Conservation (phyloP, 2,113 vertebrate species). For the Hippotragus niger region DNA sequence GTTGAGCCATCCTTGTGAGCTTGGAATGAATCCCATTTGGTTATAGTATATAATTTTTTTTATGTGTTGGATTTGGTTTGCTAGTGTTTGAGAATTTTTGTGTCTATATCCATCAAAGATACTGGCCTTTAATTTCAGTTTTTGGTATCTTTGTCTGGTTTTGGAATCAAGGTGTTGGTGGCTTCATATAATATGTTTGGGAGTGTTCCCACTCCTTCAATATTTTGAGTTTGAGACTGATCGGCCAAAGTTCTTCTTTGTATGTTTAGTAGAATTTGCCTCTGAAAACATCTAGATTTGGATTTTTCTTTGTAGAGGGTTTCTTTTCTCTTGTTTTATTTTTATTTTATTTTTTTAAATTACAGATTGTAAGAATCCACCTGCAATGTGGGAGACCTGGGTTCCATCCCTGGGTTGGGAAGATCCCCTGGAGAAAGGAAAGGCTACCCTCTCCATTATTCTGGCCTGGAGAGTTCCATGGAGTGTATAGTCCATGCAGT, state of each 20-base stretch:
- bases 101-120: not conserved
- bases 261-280: not conserved
- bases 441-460: no score
- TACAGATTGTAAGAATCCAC: not conserved
- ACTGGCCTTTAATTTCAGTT: not conserved
- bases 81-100: not conserved
- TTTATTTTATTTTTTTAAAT: not conserved
- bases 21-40: not conserved
- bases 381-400: no score
- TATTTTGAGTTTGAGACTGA: not conserved
- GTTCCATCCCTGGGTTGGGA: no score
- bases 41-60: not conserved
- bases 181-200: not conserved
- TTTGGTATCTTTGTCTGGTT: not conserved
- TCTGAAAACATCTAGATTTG: not conserved
- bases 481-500: no score
- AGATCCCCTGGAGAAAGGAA: no score
- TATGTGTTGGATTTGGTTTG: not conserved
- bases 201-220: not conserved
- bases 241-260: not conserved
- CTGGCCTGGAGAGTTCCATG: no score
- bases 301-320: not conserved
- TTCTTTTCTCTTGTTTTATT: not conserved
- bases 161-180: not conserved
- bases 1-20: not conserved